Evolutionary conservation across 2,888 invertebrate species (phyloP).

Genomic region (Mayetiola destructor): DNA sequence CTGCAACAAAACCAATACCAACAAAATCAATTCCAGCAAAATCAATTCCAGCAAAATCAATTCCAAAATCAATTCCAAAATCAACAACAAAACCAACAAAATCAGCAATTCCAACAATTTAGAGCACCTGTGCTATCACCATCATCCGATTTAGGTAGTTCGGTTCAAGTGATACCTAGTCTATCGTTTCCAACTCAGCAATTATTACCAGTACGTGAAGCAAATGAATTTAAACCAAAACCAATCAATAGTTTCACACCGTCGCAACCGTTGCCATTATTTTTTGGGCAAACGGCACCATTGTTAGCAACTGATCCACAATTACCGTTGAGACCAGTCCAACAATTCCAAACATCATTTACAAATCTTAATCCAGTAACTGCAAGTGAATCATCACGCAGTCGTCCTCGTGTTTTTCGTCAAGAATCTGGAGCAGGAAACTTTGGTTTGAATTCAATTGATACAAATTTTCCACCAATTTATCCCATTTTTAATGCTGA

Average conservation of each 20-base stretch:
- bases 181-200: slow-evolving; percentile 21
- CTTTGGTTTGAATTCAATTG: slow-evolving; percentile 40
- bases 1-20: slow-evolving; percentile 15
- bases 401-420: slow-evolving; percentile 38
- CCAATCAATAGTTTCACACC: neutral
- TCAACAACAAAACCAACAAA: slow-evolving; percentile 22
- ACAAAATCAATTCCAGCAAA: slow-evolving; percentile 29
- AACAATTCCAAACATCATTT: slow-evolving; percentile 20
- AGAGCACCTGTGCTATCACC: neutral
- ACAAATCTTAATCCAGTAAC: slow-evolving; percentile 25
- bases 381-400: slow-evolving; percentile 24
- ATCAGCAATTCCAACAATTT: neutral
- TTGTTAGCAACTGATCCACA: slow-evolving; percentile 15
- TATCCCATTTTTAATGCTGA: slow-evolving; percentile 11
- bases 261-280: neutral
- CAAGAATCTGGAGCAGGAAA: slow-evolving; percentile 47
- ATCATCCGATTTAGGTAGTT: neutral
- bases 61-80: slow-evolving; percentile 30
- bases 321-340: slow-evolving; percentile 13
- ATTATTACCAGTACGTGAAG: slow-evolving; percentile 13
- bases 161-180: slow-evolving; percentile 33
- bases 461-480: slow-evolving; percentile 17
- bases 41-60: slow-evolving; percentile 24
- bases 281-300: slow-evolving; percentile 8
- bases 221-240: slow-evolving; percentile 3